Evolutionary conservation across 2,113 vertebrate genomes (phyloP), one percentile per base, ranked within the genome.

Genomic region (Sula dactylatra): DNA sequence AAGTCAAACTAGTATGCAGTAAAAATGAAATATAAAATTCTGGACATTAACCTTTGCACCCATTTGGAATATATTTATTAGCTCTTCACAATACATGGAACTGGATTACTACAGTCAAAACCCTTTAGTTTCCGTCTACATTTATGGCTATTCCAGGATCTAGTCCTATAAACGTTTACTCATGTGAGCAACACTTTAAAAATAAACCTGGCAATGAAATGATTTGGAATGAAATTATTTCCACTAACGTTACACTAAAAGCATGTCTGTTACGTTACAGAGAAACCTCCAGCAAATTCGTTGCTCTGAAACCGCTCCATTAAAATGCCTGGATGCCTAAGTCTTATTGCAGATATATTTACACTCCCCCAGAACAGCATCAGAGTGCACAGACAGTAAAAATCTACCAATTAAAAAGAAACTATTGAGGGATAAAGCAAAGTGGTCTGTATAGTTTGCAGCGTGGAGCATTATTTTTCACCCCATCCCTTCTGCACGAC

Each of bases 211-310:
- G 91, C 81, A 89, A 86, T 49, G 69, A 89, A 92, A 94, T 86
- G 65, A 94, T 86, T 54, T 44, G 66, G 54, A 92, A 88, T 89
- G 49, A 92, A 95, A 95, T 95, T 90, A 94, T 91, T 97, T 93
- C 93, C 77, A 88, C 83, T 88, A 89, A 86, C 69, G 62, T 69
- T 61, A 34, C 87, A 61, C 74, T 96, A 80, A 94, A 93, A 93
- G 71, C 90, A 59, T 92, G 88, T 83, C 58, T 90, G 85, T 38
- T 92, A 29, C 0, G 32, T 54, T 82, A 67, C 71, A 85, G 62
- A 87, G 54, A 90, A 93, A 90, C 55, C 82, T 91, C 58, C 93
- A 84, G 81, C 78, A 91, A 76, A 93, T 94, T 82, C 58, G 61
- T 58, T 79, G 65, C 84, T 89, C 62, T 80, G 70, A 89, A 87